phyloP scores from a whole-genome alignment of 1,140 invertebrate genomes.

The Himalopsyche phryganea region DNA sequence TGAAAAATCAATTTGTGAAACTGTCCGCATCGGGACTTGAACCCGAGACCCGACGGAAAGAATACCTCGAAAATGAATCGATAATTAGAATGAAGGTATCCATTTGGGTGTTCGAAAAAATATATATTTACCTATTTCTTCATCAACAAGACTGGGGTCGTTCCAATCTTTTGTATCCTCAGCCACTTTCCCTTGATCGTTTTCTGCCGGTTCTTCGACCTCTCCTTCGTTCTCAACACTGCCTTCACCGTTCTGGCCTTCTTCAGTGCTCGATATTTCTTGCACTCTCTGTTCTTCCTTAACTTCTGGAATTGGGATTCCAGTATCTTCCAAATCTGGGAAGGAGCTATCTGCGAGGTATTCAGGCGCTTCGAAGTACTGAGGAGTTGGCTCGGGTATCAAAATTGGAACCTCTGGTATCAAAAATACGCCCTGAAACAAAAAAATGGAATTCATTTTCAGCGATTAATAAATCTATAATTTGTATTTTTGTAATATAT shows the following conservation, averaged over 20 bases:
- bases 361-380: constrained; percentile 43
- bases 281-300: constrained; percentile 35
- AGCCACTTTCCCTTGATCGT: background rate
- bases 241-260: constrained; percentile 30
- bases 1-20: no score
- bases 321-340: constrained; percentile 44
- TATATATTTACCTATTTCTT: constrained; percentile 4
- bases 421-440: constrained; percentile 31
- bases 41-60: no score
- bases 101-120: no score
- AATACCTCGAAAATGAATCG: no score
- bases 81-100: no score
- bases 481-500: no score
- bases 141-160: constrained; percentile 2
- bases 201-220: background rate
- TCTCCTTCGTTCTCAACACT: background rate
- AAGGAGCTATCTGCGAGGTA: constrained; percentile 42
- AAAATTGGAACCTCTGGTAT: constrained; percentile 42
- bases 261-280: constrained; percentile 34
- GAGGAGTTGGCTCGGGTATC: constrained; percentile 41
- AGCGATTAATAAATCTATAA: no score
- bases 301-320: constrained; percentile 35
- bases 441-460: no score
- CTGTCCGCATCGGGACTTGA: no score
- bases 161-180: constrained; percentile 6